These are phyloP conservation scores for Adrianichthys oophorus DNA, from an alignment of 2,797 vertebrate genomes.

Conservation along the genomic window DNA sequence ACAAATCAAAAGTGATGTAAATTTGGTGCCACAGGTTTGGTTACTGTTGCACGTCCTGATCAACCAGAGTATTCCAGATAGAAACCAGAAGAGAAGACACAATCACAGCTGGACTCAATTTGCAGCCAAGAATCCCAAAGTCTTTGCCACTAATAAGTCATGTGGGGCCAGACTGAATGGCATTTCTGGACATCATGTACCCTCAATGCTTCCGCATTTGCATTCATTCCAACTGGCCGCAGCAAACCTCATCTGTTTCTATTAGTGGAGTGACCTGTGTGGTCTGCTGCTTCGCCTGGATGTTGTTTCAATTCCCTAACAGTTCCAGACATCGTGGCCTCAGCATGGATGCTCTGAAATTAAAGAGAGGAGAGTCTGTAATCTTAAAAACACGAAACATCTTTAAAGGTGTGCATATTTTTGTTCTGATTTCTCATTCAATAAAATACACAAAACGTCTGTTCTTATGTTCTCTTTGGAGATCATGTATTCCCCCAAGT, in stretches of 20 bases:
- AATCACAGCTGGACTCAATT: slow-evolving; percentile 4
- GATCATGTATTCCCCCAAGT: too few relatives aligned
- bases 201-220: slow-evolving; percentile 21
- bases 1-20: slow-evolving; percentile 29
- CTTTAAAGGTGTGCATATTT: too few relatives aligned
- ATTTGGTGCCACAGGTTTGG: slow-evolving; percentile 27
- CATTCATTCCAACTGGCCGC: slow-evolving; percentile 26
- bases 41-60: slow-evolving; percentile 17
- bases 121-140: neutral
- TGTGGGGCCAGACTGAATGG: slow-evolving; percentile 27
- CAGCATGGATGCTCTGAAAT: too few relatives aligned
- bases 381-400: too few relatives aligned
- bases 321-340: too few relatives aligned
- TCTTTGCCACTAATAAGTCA: slow-evolving; percentile 49
- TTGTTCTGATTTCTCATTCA: too few relatives aligned
- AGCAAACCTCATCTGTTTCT: slow-evolving; percentile 4
- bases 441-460: too few relatives aligned
- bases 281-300: slow-evolving; percentile 18
- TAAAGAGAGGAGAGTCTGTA: too few relatives aligned
- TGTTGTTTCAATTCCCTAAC: slow-evolving; percentile 24
- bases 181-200: slow-evolving; percentile 15
- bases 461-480: too few relatives aligned
- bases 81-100: neutral
- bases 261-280: slow-evolving; percentile 6
- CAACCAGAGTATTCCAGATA: too few relatives aligned